Percentiles rank a stretch among this genome's conserved stretches.
Evolutionary conservation across 2,113 vertebrate genomes (phyloP).

Genomic region (Hiodon tergisus): DNA sequence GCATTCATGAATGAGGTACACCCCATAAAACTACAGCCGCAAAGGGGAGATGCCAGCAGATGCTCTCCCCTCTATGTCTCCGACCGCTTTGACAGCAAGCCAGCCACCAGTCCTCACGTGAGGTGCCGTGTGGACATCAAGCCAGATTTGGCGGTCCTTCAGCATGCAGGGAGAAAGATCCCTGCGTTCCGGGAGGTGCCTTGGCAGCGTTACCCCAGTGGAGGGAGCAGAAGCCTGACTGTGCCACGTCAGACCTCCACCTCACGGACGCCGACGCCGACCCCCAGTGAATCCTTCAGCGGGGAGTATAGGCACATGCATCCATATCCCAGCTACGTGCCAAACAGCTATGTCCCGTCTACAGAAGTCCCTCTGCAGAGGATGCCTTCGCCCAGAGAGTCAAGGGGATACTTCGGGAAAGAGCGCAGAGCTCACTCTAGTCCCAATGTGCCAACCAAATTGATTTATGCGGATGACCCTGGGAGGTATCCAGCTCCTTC

Average conservation of each 20-base stretch:
- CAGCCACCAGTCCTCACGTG: constrained; percentile 79
- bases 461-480: constrained; percentile 81
- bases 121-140: constrained; percentile 90
- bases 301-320: constrained; percentile 67
- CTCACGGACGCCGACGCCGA: constrained; percentile 80
- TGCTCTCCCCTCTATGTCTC: constrained; percentile 74
- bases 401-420: constrained; percentile 65
- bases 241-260: constrained; percentile 72
- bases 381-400: constrained; percentile 62
- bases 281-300: constrained; percentile 68
- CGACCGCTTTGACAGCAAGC: constrained; percentile 67
- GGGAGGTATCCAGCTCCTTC: constrained; percentile 60
- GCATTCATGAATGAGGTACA: constrained; percentile 80
- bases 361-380: constrained; percentile 65
- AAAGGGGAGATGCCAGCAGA: constrained; percentile 71
- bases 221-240: constrained; percentile 63
- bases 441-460: constrained; percentile 73
- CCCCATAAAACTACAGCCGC: constrained; percentile 88
- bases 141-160: constrained; percentile 73
- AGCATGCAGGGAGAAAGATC: constrained; percentile 61
- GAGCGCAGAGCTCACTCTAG: constrained; percentile 72
- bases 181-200: constrained; percentile 56
- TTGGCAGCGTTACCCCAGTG: constrained; percentile 64
- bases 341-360: constrained; percentile 62
- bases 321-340: constrained; percentile 68